Base-by-base conservation (phyloP, 23 tunicate species). In the Botrylloides violaceus region DNA sequence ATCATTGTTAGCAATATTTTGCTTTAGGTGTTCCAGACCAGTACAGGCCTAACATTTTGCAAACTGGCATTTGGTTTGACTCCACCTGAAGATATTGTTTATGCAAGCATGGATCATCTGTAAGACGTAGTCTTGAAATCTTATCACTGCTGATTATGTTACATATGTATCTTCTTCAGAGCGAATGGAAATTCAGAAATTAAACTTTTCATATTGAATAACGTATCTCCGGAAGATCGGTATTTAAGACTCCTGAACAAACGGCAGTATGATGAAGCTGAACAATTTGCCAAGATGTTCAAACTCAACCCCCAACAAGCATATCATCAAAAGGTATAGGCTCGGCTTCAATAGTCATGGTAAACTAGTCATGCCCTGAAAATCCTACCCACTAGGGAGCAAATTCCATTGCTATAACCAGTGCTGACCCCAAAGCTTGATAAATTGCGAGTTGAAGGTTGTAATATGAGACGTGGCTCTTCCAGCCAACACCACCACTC, bases 141-240 rank as follows among this genome's bases (percentile, higher is more conserved):
- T 43, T 15, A 15, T 15, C 12, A 15, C 53, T 43, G 15, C 53
- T 7, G 9, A 15, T 43, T 15, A 15, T 43, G 53, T 43, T 43
- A 7, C 53, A 15, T 43, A 43, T n/a, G n/a, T n/a, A n/a, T n/a
- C n/a, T n/a, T n/a, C n/a, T n/a, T 7, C 53, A 43, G 53, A 15
- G 53, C 9, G 15, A 43, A 43, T 15, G 53, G 53, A 43, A 43
- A 43, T 43, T 43, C 53, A 9, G 53, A 43, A 15, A 43, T 43
- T 15, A 43, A 15, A 43, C 15, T 43, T 9, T 9, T 43, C 53
- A 43, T 27, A 9, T 37, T 85, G 1, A 79, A 80, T 53, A 71
- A 80, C 64, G 71, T 84, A 3, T 74, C 84, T 12, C 94, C 94
- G 1, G 83, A 75, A 18, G 66, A 55, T 49, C 84, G 84, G 0